Base-by-base conservation (phyloP, 35 echinoderm and acorn worm genomes). In the Hemicentrotus pulcherrimus region DNA sequence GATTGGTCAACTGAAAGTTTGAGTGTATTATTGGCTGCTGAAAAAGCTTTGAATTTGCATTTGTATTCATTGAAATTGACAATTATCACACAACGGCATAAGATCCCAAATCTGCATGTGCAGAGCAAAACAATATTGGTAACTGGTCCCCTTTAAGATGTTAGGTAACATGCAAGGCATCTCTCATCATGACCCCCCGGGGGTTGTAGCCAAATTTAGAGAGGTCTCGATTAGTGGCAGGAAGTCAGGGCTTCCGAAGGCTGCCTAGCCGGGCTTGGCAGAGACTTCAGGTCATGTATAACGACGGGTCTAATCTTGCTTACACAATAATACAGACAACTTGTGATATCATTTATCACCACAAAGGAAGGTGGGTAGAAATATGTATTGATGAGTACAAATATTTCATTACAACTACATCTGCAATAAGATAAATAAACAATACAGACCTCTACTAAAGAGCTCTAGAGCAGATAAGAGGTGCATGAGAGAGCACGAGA, bases 161-260 rank as follows among this genome's bases (percentile, higher is more conserved):
- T 78, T 78, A 78, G 65, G 65, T 78, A 78, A 78, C 22, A 78
- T 22, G 24, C 6, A 90, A 9, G 9, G 30, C 46, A 47, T 90
- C 88, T 90, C 46, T 90, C 88, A 90, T 90, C 88, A 90, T 33
- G 32, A 90, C 88, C 88, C 32, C 88, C 31, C 9, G 88, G 32
- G 88, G 88, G 32, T 45, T 46, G 88, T 30, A 47, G 88, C 88
- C 88, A 90, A 90, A 90, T 90, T 90, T 90, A 90, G 88, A 90
- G 88, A 33, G 88, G 65, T 78, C 88, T 90, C 19, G 88, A 45
- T 90, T 90, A 47, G 46, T 47, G 88, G 32, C 88, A 90, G 88
- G 88, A 90, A 90, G 88, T 47, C 88, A 9, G 32, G 31, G 46
- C 88, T 90, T 90, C 88, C 88, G 32, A 90, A 33, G 32, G 88